Conservation (phyloP, 2,888 invertebrate genomes). For the Ceratothoa steindachneri region DNA sequence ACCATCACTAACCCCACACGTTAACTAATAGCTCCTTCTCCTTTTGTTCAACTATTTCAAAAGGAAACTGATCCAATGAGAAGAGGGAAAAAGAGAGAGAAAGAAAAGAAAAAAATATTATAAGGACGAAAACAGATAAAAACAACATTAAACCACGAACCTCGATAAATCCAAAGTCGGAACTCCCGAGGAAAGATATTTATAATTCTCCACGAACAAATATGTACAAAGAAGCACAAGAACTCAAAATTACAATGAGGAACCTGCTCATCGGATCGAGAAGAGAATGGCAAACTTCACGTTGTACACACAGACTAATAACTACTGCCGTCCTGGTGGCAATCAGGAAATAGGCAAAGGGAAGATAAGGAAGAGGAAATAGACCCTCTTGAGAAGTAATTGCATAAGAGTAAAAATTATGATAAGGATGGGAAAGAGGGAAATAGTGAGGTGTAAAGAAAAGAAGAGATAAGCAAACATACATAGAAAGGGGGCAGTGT, state of each 20-base stretch:
- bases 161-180: no score
- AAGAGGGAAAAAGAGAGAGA: not conserved
- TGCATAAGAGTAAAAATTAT: not conserved
- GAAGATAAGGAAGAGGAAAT: not conserved
- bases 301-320: no score
- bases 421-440: not conserved
- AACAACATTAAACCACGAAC: not conserved
- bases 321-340: no score
- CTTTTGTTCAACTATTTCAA: not conserved
- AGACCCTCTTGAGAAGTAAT: not conserved
- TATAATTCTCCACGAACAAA: no score
- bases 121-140: not conserved
- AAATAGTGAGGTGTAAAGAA: slow-evolving; percentile 12
- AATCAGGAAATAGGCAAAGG: not conserved
- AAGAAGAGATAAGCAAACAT: slow-evolving; percentile 5
- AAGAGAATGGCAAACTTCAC: no score
- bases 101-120: not conserved
- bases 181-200: no score
- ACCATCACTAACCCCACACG: no score
- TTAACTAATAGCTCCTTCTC: not conserved
- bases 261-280: no score
- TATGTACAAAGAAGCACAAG: no score
- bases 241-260: no score
- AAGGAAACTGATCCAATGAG: not conserved
- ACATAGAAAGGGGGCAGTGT: slow-evolving; percentile 7